These are phyloP conservation scores for Lordiphosa fenestrarum DNA, from an alignment of 2,888 invertebrate genomes.

Conservation along the genomic window DNA sequence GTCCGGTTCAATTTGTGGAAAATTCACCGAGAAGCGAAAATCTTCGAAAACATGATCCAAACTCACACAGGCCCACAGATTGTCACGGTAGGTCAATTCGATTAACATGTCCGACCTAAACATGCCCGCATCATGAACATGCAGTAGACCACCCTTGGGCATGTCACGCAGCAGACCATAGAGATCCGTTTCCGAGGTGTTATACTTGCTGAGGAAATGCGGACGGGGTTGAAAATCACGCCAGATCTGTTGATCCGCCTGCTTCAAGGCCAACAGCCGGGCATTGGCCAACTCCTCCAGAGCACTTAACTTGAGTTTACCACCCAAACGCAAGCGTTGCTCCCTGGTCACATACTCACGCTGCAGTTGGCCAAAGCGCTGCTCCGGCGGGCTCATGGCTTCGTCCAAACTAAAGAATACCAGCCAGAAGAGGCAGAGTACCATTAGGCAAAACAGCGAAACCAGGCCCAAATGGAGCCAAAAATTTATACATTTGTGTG, in stretches of 20 bases:
- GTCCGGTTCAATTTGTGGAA: constrained; percentile 17
- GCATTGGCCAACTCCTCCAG: constrained; percentile 80
- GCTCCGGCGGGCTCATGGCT: constrained; percentile 20
- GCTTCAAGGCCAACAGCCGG: constrained; percentile 82
- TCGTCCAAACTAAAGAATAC: constrained; percentile 20
- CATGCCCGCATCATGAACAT: constrained; percentile 85
- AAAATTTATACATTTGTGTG: constrained; percentile 8
- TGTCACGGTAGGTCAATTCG: constrained; percentile 69
- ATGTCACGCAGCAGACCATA: constrained; percentile 84
- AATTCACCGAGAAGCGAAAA: constrained; percentile 35
- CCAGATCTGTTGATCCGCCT: constrained; percentile 79
- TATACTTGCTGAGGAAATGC: constrained; percentile 30
- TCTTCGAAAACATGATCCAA: constrained; percentile 28
- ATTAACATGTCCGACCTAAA: constrained; percentile 83
- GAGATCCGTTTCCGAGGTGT: constrained; percentile 81
- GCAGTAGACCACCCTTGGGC: constrained; percentile 88
- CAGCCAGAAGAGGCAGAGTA: constrained; percentile 28
- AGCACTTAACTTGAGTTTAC: constrained; percentile 73
- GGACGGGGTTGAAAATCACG: constrained; percentile 28
- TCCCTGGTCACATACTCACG: constrained; percentile 18
- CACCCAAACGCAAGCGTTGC: constrained; percentile 35
- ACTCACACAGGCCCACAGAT: constrained; percentile 56
- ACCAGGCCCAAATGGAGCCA: constrained; percentile 45
- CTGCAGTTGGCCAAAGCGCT: constrained; percentile 22
- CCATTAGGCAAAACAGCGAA: constrained; percentile 27